Base-by-base conservation (phyloP, 1,140 invertebrate species). In the Drosophila pseudoananassae region DNA sequence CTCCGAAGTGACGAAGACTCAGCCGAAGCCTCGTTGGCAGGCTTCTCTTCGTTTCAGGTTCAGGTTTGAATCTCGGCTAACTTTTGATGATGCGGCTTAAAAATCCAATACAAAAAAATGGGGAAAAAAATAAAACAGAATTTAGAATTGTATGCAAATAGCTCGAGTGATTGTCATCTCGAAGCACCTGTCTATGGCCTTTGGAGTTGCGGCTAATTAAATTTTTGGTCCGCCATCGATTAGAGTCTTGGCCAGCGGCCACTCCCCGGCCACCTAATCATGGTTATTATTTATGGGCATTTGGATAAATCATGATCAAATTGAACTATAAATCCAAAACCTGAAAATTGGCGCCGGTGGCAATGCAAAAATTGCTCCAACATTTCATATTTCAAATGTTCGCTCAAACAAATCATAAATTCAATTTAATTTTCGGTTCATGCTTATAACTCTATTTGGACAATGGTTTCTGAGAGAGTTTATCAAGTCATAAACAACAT, bases 221-320 rank as follows among this genome's bases (percentile, higher is more conserved):
- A 69, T 64, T 76, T 53, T 14, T 5, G 12, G 23, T 36, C 53
- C 10, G 33, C 50, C 25, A 47, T 56, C 23, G 56, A 69, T 63
- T 56, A 60, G 56, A 73, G 64, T 45, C 61, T 47, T 50, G 49
- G 38, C 38, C 55, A 76, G 17, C 54, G 58, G 71, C 51, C 51
- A 47, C 49, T 60, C 60, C 74, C 50, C 47, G 55, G 54, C 54
- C 50, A 14, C 46, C 46, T 63, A 70, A 76, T 51, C 59, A 53
- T 38, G 59, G 56, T 46, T 59, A 58, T 82, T 78, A 87, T 87
- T 87, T 87, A 87, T 78, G 53, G 65, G 47, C 83, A 57, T 71
- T 71, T 63, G 78, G 60, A 85, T 85, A 87, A 85, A 77, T 88
- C 78, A 88, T 76, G 70, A 66, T 57, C 52, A 83, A 88, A 87